Percentiles rank a stretch among this genome's conserved stretches.
Conservation (phyloP, 2,113 vertebrate genomes). For the Sorex fumeus region DNA sequence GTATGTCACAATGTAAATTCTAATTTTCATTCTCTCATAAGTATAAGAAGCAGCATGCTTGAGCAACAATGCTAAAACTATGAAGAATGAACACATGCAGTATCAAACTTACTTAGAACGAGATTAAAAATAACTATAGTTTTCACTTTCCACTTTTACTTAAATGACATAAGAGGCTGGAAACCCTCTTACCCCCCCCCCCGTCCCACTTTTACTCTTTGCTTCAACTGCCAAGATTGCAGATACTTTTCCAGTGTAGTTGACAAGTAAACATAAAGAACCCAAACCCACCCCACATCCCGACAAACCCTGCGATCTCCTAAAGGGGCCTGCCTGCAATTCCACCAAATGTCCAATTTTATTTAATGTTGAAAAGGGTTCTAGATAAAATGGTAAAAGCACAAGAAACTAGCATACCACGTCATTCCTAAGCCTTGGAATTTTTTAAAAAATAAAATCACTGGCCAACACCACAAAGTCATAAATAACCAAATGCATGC, state of each 20-base stretch:
- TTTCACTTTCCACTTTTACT: background rate
- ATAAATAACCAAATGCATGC: conserved; percentile 24
- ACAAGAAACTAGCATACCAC: background rate
- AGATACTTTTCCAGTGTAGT: background rate
- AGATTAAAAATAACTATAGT: background rate
- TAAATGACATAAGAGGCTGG: background rate
- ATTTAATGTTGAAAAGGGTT: background rate
- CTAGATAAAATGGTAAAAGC: background rate
- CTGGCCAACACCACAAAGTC: background rate
- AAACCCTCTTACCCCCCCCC: too few relatives aligned
- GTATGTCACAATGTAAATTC: conserved; percentile 18
- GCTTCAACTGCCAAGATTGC: conserved; percentile 24
- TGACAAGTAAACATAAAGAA: conserved; percentile 8
- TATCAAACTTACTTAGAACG: conserved; percentile 49
- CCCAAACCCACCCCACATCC: background rate
- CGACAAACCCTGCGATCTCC: too few relatives aligned
- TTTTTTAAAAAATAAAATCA: background rate
- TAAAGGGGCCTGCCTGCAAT: background rate
- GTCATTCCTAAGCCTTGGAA: background rate
- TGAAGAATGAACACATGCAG: background rate
- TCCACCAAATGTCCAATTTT: background rate
- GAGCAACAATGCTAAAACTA: conserved; percentile 63
- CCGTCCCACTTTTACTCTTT: background rate
- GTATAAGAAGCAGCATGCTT: background rate
- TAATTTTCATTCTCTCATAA: conserved; percentile 36